A percentile compares a stretch with the other conserved stretches of the same genome.
These are phyloP conservation scores for Cromileptes altivelis DNA, from an alignment of 2,113 vertebrate genomes.

Conservation along the genomic window DNA sequence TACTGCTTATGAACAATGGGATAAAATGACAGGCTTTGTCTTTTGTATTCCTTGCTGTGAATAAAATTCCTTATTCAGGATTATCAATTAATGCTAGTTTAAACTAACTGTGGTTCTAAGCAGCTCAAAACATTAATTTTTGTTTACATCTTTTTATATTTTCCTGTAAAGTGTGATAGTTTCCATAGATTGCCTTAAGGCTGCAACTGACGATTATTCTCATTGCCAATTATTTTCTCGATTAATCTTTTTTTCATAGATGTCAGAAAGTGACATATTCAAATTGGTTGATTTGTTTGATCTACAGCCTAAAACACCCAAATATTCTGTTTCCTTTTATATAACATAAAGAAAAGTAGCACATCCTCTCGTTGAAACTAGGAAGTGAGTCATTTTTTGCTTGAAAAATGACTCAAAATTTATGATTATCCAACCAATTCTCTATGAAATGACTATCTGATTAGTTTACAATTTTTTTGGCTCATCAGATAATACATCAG, in stretches of 20 bases:
- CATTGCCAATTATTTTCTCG: slow-evolving; percentile 1
- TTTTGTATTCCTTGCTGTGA: slow-evolving; percentile 6
- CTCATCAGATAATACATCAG: not conserved
- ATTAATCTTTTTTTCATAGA: not conserved
- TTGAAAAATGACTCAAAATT: not conserved
- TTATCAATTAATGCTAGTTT: not conserved
- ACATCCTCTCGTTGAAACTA: not conserved
- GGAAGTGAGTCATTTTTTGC: not conserved
- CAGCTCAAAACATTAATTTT: not conserved
- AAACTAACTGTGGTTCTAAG: not conserved
- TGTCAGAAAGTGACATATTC: not conserved
- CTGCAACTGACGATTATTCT: slow-evolving; percentile 14
- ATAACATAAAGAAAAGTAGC: not conserved
- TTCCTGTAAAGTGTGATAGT: not conserved
- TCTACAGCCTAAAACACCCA: not conserved
- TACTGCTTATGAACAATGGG: slow-evolving; percentile 17
- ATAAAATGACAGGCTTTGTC: slow-evolving; percentile 28
- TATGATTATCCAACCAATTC: not conserved
- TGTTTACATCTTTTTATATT: not conserved
- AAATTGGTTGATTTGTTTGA: not conserved
- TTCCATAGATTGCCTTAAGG: not conserved
- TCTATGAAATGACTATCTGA: not conserved
- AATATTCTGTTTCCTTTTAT: not conserved
- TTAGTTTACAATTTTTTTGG: not conserved
- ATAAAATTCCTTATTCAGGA: slow-evolving; percentile 28